Evolutionary conservation across 2,113 vertebrate species (phyloP), one percentile per base, ranked within the genome.

Genomic region (Eupsittula cactorum): DNA sequence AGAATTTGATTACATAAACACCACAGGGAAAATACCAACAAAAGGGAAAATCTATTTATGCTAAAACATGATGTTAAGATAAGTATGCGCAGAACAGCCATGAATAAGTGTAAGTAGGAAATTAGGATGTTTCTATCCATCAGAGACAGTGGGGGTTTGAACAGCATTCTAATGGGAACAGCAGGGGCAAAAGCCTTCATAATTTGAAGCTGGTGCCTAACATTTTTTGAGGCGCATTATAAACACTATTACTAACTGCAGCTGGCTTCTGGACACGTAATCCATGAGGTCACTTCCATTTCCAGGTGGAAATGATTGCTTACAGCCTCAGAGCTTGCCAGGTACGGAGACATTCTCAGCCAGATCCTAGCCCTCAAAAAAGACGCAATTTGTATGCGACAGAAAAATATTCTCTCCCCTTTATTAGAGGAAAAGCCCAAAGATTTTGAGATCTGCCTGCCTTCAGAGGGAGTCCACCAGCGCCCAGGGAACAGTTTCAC

Each of bases 1-100:
- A 90, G n/a, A 92, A 83, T 88, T 50, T 93, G 86, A 94, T 94
- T 96, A 47, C 86, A 86, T 50, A 53, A 91, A 92, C 60, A 73
- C 83, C 88, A 86, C 83, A 86, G 92, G 91, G 91, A 91, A 96
- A 96, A 88, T 14, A 78, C 29, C 69, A 92, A 91, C 80, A 88
- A 92, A 92, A 93, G 35, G 53, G 64, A 71, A 94, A 94, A 88
- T 59, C 76, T 75, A 33, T 91, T 96, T 88, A 67, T 84, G 88
- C 50, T 93, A 79, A 86, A 94, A 91, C 80, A 75, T 16, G 50
- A 70, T 74, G 88, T 93, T 92, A 69, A 60, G 76, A 37, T 59
- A 68, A 79, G 63, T 53, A 62, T 16, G 59, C 62, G 79, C 68
- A 90, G 94, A 41, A 41, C 82, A 94, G 92, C 76, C 85, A 44